Evolutionary conservation across 1,140 invertebrate species (phyloP), one percentile per base, ranked within the genome.

Genomic region (Ostrea denselamellosa): DNA sequence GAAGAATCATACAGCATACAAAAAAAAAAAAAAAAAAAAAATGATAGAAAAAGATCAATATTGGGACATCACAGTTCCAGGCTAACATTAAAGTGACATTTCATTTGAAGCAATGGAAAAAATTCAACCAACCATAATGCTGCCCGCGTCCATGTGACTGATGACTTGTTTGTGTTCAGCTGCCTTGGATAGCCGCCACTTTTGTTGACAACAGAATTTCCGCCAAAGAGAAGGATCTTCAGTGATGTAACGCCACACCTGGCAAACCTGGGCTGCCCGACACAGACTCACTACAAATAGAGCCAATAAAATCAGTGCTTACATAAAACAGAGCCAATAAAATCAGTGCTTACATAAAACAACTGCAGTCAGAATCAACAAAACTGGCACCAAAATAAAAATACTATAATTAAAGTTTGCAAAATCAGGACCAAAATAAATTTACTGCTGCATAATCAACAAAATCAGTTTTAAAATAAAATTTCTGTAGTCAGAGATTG

Each of bases 91-190:
- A 52, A 54, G 71, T 0, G 22, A 44, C 22, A 22, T 28, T 77
- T 34, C 22, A 34, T 52, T 83, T 22, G 8, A 10, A 53, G 52
- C 25, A 81, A 0, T 28, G 22, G 12, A 81, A 81, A 81, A 53
- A n/a, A 25, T 53, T 53, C n/a, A 56, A 89, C 90, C 85, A 71
- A 94, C 94, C 90, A 93, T 93, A 85, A 94, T 93, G 87, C 91
- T 93, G 17, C 93, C 93, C 83, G 92, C 92, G 53, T 91, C 92
- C 91, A 93, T 94, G 89, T 94, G 93, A 89, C 92, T 93, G 22
- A 94, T 93, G 19, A 94, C 92, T 89, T 94, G 93, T 88, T 94
- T 94, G 87, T 94, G 94, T 91, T 95, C 94, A n/a, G 92, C 92
- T 14, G 93, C 92, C 84, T 93, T 93, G 4, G 93, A 94, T n/a